Evolutionary conservation across 2,113 vertebrate species (phyloP).

Genomic region (Halcyon malimbica): DNA sequence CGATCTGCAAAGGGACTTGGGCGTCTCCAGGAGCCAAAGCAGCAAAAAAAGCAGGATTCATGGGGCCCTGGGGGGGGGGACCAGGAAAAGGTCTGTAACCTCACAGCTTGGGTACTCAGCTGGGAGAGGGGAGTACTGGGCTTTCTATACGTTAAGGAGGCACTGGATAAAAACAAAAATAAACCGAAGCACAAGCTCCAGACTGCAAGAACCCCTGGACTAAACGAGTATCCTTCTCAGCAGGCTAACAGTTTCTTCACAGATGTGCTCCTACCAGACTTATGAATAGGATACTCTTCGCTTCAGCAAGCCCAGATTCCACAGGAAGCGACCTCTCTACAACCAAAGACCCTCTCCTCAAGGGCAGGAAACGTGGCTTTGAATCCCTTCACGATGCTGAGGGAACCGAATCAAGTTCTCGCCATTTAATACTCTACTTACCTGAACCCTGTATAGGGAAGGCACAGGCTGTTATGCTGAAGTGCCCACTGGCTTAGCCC

Average conservation of each 20-base stretch:
- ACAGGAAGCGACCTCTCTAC: neutral
- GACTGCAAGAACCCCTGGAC: neutral
- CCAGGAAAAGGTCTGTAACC: slow-evolving; percentile 46
- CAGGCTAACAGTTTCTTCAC: neutral
- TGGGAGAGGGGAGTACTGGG: neutral
- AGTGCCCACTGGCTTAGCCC: neutral
- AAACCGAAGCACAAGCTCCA: slow-evolving; percentile 26
- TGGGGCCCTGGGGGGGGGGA: neutral
- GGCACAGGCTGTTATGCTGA: neutral
- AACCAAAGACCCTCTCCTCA: neutral
- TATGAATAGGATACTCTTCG: neutral
- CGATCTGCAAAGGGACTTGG: slow-evolving; percentile 36
- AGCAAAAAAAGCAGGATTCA: slow-evolving; percentile 53
- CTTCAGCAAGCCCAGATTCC: neutral
- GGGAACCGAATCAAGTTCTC: neutral
- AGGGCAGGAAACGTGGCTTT: neutral
- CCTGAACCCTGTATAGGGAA: neutral
- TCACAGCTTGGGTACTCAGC: neutral
- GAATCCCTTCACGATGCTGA: neutral
- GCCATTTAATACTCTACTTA: neutral
- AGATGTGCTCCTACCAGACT: neutral
- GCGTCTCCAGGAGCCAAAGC: slow-evolving; percentile 36
- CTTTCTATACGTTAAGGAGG: slow-evolving; percentile 23
- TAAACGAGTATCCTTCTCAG: neutral
- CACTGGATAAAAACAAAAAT: slow-evolving; percentile 37